Evolutionary conservation across 2,797 vertebrate genomes (phyloP), one percentile per base, ranked within the genome.

Genomic region (Octomys mimax): DNA sequence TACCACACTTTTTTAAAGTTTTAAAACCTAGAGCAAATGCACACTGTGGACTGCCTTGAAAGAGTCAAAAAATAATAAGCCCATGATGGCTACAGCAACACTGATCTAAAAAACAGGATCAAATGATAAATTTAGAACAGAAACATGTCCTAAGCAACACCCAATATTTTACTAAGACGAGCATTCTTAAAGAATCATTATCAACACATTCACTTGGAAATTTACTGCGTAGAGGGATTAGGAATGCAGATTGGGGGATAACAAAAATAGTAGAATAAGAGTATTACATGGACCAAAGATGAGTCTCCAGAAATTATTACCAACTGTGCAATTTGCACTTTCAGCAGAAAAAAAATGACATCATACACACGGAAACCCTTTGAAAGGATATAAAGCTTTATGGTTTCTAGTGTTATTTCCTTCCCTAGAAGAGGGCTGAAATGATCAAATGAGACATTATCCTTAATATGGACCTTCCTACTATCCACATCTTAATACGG

Each of bases 301-400:
- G 52, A 92, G 85, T 57, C 19, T 87, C 52, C 84, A 73, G 57
- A 79, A 94, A 24, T 61, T 49, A 92, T 83, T 95, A 92, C 31
- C 54, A 80, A 90, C 84, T 71, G 57, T 96, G 92, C 96, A 61
- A 42, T 87, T 80, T 94, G 46, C 21, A 79, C 77, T 92, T 94
- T 93, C 28, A 26, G 66, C 68, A 94, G 91, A 91, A 96, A 98
- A 87, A 84, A 95, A 96, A 86, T 88, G 16, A 84, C 71, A 86
- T 90, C 85, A 83, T 66, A 66, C 46, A 62, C 2, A 1, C 64
- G 52, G 80, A 95, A 96, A 92, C 4, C 62, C 66, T 93, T 59
- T 87, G 71, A 92, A 95, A 78, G 78, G 33, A 94, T 64, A 86
- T 62, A 62, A 96, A 70, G n/a, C 86, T 96, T 92, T 66, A 86